Base-by-base conservation (phyloP, 2,113 vertebrate species). In the Misgurnus anguillicaudatus region DNA sequence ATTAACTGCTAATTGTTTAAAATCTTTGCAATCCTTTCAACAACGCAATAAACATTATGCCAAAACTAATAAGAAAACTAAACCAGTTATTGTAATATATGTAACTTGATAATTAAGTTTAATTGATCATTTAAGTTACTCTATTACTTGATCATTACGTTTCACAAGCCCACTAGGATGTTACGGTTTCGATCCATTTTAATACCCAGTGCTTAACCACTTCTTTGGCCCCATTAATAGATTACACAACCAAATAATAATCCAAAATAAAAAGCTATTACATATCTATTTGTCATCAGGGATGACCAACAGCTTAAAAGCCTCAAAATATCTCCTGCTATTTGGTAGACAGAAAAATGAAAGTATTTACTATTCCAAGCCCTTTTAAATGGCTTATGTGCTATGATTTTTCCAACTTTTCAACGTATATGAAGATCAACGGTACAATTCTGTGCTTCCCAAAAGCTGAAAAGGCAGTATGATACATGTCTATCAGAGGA, bases 281-380 rank as follows among this genome's bases (percentile, higher is more conserved):
- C 13, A 39, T 79, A 38, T 75, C 76, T 86, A 42, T 85, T 31
- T 68, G 73, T 82, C 82, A 80, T 84, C 86, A 82, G 84, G 83
- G 83, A 80, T 41, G 83, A 82, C 79, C 82, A 83, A 81, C 84
- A 7, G 48, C 87, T 88, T 85, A 85, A 85, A 86, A 86, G 84
- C 88, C 80, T 87, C 81, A 83, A 83, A 87, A 86, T 87, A 87
- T 83, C 87, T 91, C 87, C 87, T 85, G 87, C 88, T 87, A 89
- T 87, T 86, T 88, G 87, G 85, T 88, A 68, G 86, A 85, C 87
- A 85, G 78, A 87, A 90, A 83, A 88, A 85, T 86, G 51, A 79
- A n/a, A 45, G 38, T 60, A 84, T 41, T 64, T 80, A 71, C 87
- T 84, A 84, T 84, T 82, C 87, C 70, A 85, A 90, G 89, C 89